Evolutionary conservation across 2,888 invertebrate species (phyloP).

Genomic region (Sisyra terminalis): DNA sequence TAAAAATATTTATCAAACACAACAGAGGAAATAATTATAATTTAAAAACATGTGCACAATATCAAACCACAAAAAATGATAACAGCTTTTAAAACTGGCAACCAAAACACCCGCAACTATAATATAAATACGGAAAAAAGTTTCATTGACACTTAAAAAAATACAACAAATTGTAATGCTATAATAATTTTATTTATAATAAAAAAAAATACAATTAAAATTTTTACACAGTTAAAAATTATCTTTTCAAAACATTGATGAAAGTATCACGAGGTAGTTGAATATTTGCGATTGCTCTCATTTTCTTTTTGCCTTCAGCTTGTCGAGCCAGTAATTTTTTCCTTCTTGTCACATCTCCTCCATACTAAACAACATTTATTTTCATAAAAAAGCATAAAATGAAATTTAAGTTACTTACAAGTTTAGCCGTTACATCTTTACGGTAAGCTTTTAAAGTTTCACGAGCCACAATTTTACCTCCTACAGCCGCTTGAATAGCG

Average conservation of each 20-base stretch:
- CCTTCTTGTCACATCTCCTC: slow-evolving; percentile 78
- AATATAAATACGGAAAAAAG: too few relatives aligned
- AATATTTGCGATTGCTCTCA: slow-evolving; percentile 84
- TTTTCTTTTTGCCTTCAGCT: slow-evolving; percentile 84
- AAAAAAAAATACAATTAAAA: neutral
- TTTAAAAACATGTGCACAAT: slow-evolving; percentile 1
- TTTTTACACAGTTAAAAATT: slow-evolving; percentile 8
- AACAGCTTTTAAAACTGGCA: too few relatives aligned
- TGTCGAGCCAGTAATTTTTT: slow-evolving; percentile 82
- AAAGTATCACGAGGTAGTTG: slow-evolving; percentile 86
- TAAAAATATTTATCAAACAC: slow-evolving; percentile 2
- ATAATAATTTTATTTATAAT: slow-evolving; percentile 2
- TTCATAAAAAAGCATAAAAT: too few relatives aligned
- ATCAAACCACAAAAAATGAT: neutral
- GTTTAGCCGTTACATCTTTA: slow-evolving; percentile 87
- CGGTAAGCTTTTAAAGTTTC: slow-evolving; percentile 74
- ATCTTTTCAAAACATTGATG: slow-evolving; percentile 59
- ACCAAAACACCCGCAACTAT: too few relatives aligned
- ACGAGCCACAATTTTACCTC: slow-evolving; percentile 63
- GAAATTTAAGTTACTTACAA: too few relatives aligned
- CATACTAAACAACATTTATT: slow-evolving; percentile 45
- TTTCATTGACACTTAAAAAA: too few relatives aligned
- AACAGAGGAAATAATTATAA: slow-evolving; percentile 3
- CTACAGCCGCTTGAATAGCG: slow-evolving; percentile 70
- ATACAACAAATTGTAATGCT: neutral